A percentile compares a stretch with the other conserved stretches of the same genome.
Conservation (phyloP, 2,797 vertebrate genomes). For the Hemibagrus guttatus region DNA sequence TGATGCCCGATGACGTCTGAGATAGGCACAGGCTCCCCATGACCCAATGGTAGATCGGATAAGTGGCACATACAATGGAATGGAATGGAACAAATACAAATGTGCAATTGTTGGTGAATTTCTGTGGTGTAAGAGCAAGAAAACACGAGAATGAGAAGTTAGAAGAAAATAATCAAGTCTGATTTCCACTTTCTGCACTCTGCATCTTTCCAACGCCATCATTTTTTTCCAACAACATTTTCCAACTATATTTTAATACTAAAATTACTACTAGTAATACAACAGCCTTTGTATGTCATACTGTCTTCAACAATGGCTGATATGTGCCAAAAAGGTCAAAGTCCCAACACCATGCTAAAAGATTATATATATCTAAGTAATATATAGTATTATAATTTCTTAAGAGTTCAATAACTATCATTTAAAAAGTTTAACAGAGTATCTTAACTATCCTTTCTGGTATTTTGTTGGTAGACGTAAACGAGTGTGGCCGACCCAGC, state of each 20-base stretch:
- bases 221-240: not conserved
- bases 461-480: constrained; percentile 69
- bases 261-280: not conserved
- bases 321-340: not conserved
- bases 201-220: no score
- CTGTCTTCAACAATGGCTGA: not conserved
- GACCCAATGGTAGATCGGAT: no score
- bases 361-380: not conserved
- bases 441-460: constrained; percentile 57
- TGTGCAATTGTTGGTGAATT: not conserved
- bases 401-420: not conserved
- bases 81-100: no score
- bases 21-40: no score
- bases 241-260: not conserved
- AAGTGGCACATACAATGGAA: no score
- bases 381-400: not conserved
- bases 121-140: not conserved
- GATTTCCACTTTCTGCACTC: not conserved
- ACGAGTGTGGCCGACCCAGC: constrained; percentile 71
- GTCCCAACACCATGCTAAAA: not conserved
- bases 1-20: no score
- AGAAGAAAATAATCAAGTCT: not conserved
- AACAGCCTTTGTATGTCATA: not conserved
- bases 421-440: not conserved
- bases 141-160: no score